phyloP scores from a whole-genome alignment of 2,888 invertebrate species.

The Cecidostiba fungosa region DNA sequence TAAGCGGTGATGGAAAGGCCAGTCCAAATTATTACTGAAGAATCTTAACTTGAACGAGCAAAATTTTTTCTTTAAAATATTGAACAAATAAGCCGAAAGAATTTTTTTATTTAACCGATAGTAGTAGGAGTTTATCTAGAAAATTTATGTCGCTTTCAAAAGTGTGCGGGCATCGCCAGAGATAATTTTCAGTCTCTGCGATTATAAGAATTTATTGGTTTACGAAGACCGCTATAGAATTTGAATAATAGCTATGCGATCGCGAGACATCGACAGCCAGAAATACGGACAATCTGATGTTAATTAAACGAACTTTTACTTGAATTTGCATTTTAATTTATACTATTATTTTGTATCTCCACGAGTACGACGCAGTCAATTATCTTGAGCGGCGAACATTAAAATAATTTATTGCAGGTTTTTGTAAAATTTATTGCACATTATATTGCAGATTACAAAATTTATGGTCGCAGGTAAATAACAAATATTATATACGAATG shows the following conservation, averaged over 20 bases:
- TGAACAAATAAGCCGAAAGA: too few relatives aligned
- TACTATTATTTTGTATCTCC: slow-evolving; percentile 20
- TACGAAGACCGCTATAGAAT: background rate
- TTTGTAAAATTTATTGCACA: slow-evolving; percentile 39
- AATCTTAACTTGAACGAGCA: too few relatives aligned
- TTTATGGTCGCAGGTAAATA: slow-evolving; percentile 27
- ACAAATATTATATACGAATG: slow-evolving; percentile 42
- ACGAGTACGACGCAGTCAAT: slow-evolving; percentile 17
- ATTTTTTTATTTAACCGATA: too few relatives aligned
- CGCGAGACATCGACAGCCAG: background rate
- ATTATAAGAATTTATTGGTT: slow-evolving; percentile 29
- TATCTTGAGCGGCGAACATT: slow-evolving; percentile 12
- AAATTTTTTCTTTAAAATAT: too few relatives aligned
- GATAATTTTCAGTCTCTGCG: background rate
- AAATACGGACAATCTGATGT: background rate
- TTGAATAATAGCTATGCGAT: slow-evolving; percentile 33
- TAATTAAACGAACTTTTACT: slow-evolving; percentile 27
- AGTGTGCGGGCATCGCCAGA: background rate
- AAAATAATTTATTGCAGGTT: slow-evolving; percentile 44
- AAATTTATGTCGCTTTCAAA: slow-evolving; percentile 31
- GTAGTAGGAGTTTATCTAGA: too few relatives aligned
- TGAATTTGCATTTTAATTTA: slow-evolving; percentile 26
- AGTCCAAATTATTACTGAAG: too few relatives aligned
- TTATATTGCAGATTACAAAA: slow-evolving; percentile 28
- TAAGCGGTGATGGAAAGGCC: too few relatives aligned